Percentiles rank a stretch among this genome's conserved stretches.
phyloP scores from a whole-genome alignment of 2,888 invertebrate species.

The Cantharis nigra region DNA sequence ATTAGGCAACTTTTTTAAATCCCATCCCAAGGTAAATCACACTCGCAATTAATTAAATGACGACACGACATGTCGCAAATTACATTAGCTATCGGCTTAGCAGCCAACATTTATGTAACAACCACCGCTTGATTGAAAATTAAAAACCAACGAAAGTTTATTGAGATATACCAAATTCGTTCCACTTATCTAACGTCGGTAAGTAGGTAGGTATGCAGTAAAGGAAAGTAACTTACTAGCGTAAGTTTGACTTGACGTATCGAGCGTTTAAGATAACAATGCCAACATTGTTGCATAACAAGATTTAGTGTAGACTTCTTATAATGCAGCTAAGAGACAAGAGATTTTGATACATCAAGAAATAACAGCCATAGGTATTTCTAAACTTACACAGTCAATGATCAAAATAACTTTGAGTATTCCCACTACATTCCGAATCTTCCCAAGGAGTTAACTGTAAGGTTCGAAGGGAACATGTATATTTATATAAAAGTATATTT shows the following conservation, averaged over 20 bases:
- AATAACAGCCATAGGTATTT: conserved; percentile 25
- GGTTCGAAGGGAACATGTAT: background rate
- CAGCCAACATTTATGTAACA: background rate
- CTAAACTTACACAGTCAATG: conserved; percentile 34
- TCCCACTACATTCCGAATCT: conserved; percentile 24
- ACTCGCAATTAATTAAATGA: background rate
- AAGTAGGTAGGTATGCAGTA: background rate
- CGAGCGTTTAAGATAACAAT: background rate
- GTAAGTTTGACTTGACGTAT: background rate
- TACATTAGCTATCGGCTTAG: background rate
- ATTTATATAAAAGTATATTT: background rate
- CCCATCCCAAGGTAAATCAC: background rate
- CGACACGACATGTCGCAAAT: background rate
- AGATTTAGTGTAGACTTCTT: too few species aligned
- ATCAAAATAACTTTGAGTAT: conserved; percentile 34
- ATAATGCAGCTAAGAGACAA: background rate
- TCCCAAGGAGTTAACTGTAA: conserved; percentile 4
- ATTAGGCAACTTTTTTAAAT: background rate
- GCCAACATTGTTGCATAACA: background rate
- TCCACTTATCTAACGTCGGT: background rate
- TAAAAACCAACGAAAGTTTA: background rate
- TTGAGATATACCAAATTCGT: background rate
- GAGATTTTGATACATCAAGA: background rate
- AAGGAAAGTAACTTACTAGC: background rate
- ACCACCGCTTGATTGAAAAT: background rate